phyloP scores from a whole-genome alignment of 2,113 vertebrate genomes.

The Atherinomorus stipes region DNA sequence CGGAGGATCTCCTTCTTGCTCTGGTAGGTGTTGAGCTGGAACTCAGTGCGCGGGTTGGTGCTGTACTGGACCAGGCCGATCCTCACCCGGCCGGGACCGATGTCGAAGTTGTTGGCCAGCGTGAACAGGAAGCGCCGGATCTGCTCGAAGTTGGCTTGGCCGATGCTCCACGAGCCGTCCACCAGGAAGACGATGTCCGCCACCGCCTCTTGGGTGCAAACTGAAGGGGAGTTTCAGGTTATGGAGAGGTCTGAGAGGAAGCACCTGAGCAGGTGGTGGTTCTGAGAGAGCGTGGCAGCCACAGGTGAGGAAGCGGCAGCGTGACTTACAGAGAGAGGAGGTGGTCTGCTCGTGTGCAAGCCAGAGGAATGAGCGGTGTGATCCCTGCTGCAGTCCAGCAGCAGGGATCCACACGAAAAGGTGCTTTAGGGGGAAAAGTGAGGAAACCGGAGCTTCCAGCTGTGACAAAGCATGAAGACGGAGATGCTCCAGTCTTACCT shows the following conservation, averaged over 20 bases:
- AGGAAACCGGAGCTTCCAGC: background rate
- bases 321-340: background rate
- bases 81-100: conserved; percentile 83
- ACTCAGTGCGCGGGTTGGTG: conserved; percentile 86
- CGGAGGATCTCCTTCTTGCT: conserved; percentile 82
- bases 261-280: background rate
- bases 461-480: background rate
- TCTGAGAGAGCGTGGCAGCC: conserved; percentile 2
- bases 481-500: too few relatives aligned
- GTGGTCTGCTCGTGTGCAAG: background rate
- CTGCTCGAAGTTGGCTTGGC: conserved; percentile 87
- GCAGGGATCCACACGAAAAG: background rate
- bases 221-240: conserved; percentile 83
- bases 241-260: conserved; percentile 1
- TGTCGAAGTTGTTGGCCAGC: conserved; percentile 87
- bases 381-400: background rate
- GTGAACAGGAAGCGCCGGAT: conserved; percentile 89
- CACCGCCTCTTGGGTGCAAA: conserved; percentile 85
- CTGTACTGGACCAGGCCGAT: conserved; percentile 92
- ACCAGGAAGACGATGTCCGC: conserved; percentile 96
- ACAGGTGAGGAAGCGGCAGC: conserved; percentile 11
- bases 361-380: background rate
- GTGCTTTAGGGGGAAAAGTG: background rate
- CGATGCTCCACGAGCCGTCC: conserved; percentile 91
- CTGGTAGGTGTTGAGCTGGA: conserved; percentile 86